Percentiles rank a stretch among this genome's conserved stretches.
phyloP scores from a whole-genome alignment of 2,113 vertebrate species.

The Periophthalmodon schlosseri region DNA sequence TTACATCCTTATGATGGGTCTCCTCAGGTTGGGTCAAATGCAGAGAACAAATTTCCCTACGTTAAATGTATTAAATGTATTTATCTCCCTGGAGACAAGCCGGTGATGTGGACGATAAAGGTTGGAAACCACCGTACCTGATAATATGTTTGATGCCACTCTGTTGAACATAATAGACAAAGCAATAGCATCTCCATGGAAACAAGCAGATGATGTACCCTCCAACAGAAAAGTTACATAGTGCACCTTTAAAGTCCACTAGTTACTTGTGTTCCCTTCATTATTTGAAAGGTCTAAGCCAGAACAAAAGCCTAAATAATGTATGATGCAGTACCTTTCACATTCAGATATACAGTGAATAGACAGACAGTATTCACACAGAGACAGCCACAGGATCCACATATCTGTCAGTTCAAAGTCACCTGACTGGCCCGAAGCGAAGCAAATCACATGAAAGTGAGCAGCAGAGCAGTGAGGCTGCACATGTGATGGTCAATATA shows the following conservation, averaged over 20 bases:
- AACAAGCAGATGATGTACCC: too few relatives aligned
- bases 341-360: not conserved
- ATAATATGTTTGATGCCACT: too few relatives aligned
- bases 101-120: too few relatives aligned
- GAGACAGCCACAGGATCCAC: constrained; percentile 4
- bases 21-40: too few relatives aligned
- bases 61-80: not conserved
- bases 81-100: not conserved
- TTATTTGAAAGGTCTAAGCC: not conserved
- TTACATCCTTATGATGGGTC: too few relatives aligned
- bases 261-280: too few relatives aligned
- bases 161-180: too few relatives aligned
- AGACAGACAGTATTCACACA: not conserved
- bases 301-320: not conserved
- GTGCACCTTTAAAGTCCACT: too few relatives aligned
- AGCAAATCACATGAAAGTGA: constrained; percentile 12
- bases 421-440: constrained; percentile 28
- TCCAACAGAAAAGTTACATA: too few relatives aligned
- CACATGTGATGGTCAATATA: not conserved
- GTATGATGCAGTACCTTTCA: not conserved
- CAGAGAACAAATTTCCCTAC: too few relatives aligned
- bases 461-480: not conserved
- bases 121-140: not conserved
- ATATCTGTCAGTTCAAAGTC: constrained; percentile 26
- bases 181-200: too few relatives aligned